Evolutionary conservation across 2,888 invertebrate species (phyloP).

Genomic region (Icerya purchasi): DNA sequence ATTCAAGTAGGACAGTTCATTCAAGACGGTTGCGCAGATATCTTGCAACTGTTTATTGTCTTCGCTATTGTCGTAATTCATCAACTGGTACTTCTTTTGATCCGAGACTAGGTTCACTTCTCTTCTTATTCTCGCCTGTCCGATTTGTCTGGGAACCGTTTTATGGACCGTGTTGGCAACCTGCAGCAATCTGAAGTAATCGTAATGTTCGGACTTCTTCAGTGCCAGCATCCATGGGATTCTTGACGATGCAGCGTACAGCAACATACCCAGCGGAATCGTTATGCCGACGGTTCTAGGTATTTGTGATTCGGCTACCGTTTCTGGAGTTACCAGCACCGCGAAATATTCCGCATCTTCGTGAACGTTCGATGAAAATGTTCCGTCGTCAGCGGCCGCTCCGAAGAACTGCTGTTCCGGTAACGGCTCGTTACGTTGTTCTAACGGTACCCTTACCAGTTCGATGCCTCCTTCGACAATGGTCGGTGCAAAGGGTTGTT

Average conservation of each 20-base stretch:
- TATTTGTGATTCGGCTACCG: constrained; percentile 11
- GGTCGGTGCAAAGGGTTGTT: constrained; percentile 8
- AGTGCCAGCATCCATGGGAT: constrained; percentile 14
- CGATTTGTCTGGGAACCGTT: no score
- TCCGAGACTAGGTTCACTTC: background rate
- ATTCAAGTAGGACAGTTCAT: constrained; percentile 3
- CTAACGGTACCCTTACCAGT: constrained; percentile 31
- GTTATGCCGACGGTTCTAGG: constrained; percentile 26
- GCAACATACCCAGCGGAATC: constrained; percentile 30
- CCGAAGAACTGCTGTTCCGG: constrained; percentile 25
- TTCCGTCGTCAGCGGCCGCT: constrained; percentile 12
- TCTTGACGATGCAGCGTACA: constrained; percentile 20
- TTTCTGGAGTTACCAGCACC: constrained; percentile 13
- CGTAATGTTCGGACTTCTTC: constrained; percentile 10
- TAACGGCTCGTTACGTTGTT: constrained; percentile 38
- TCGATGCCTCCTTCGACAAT: constrained; percentile 15
- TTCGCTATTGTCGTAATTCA: constrained; percentile 1
- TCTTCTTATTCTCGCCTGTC: no score
- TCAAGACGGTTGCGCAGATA: constrained; percentile 6
- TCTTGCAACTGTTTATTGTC: background rate
- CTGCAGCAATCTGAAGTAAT: constrained; percentile 6
- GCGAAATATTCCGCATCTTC: constrained; percentile 15
- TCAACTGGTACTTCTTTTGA: constrained; percentile 1
- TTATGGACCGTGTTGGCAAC: no score
- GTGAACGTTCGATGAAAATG: constrained; percentile 13